These are phyloP conservation scores for Datnioides undecimradiatus DNA, from an alignment of 2,113 vertebrate genomes.

Conservation along the genomic window DNA sequence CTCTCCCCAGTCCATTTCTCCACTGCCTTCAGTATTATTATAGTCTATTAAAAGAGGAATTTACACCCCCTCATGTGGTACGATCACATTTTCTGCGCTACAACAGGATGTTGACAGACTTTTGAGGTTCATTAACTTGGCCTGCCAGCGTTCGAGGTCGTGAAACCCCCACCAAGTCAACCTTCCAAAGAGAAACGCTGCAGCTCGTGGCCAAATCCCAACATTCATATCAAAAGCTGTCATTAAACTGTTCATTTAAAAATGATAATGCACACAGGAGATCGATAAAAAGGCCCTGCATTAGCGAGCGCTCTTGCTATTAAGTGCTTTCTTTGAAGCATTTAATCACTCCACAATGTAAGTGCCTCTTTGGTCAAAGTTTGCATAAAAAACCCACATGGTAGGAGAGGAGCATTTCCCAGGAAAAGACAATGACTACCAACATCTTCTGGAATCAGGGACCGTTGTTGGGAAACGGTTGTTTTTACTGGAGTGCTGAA, in stretches of 20 bases:
- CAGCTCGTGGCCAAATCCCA: not conserved
- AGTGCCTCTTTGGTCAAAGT: constrained; percentile 11
- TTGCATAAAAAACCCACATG: constrained; percentile 3
- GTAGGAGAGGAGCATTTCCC: constrained; percentile 1
- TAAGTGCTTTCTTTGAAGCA: constrained; percentile 13
- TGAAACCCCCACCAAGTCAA: not conserved
- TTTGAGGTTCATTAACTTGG: constrained; percentile 25
- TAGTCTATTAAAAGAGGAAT: constrained; percentile 36
- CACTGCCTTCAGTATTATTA: constrained; percentile 7
- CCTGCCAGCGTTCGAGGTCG: not conserved
- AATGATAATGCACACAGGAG: constrained; percentile 5
- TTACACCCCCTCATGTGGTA: not conserved
- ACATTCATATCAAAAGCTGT: not conserved
- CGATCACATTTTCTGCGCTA: not conserved
- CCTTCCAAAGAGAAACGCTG: constrained; percentile 1
- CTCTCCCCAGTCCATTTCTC: constrained; percentile 6
- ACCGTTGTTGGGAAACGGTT: not conserved
- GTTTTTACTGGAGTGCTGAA: not conserved
- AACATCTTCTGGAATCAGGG: not conserved
- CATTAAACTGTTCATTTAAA: constrained; percentile 25
- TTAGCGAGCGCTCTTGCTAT: constrained; percentile 21
- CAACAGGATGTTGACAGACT: constrained; percentile 18
- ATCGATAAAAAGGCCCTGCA: constrained; percentile 21
- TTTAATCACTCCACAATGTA: constrained; percentile 31
- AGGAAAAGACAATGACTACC: not conserved